A percentile compares a stretch with the other conserved stretches of the same genome.
Conservation (phyloP, 2,888 invertebrate species). For the Helleia helle region DNA sequence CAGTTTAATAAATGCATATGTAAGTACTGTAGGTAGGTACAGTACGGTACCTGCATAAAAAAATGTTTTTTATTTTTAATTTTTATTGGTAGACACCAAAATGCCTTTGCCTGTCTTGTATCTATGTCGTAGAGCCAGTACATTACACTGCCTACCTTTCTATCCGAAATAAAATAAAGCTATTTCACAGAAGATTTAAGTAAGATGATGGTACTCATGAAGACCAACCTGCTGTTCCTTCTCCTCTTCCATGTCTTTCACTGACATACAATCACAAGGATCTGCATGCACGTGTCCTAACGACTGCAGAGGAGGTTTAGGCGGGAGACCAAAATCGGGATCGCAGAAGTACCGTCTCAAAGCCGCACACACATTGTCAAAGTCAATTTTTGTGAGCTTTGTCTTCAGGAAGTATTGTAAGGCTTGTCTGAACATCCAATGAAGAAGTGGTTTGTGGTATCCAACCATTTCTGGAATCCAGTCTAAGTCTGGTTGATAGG, state of each 20-base stretch:
- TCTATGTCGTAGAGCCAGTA: too few species aligned
- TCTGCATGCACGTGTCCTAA: conserved; percentile 36
- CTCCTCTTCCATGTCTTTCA: conserved; percentile 38
- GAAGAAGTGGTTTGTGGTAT: conserved; percentile 34
- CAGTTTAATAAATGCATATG: too few species aligned
- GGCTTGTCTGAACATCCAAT: conserved; percentile 63
- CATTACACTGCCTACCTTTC: too few species aligned
- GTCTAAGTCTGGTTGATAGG: conserved; percentile 50
- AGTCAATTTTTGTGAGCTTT: conserved; percentile 32
- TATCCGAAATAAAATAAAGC: too few species aligned
- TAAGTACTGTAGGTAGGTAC: too few species aligned
- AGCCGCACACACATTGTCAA: conserved; percentile 28
- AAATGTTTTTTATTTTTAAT: too few species aligned
- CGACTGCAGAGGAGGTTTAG: conserved; percentile 33
- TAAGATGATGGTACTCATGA: conserved; percentile 2
- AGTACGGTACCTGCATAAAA: too few species aligned
- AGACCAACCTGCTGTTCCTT: conserved; percentile 32
- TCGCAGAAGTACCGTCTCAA: conserved; percentile 45
- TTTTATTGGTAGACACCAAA: too few species aligned
- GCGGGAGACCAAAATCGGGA: conserved; percentile 53
- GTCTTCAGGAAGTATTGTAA: conserved; percentile 39
- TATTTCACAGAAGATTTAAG: too few species aligned
- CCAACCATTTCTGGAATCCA: conserved; percentile 47
- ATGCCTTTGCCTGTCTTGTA: too few species aligned
- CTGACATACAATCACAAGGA: conserved; percentile 43